Evolutionary conservation across 2,888 invertebrate genomes (phyloP).

Genomic region (Linnaemya tessellans): DNA sequence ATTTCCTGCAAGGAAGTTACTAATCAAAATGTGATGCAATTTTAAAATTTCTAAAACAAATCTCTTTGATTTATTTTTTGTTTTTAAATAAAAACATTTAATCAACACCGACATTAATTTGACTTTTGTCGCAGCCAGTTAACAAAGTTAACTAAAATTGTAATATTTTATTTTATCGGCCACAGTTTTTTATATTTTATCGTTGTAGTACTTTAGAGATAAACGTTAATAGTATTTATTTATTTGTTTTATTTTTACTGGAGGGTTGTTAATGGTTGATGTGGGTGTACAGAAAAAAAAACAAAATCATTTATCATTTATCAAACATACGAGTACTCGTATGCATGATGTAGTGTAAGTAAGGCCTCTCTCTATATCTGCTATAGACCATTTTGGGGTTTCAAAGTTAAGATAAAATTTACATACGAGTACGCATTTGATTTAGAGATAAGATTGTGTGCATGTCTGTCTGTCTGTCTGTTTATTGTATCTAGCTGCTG

Average conservation of each 20-base stretch:
- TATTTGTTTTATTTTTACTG: constrained; percentile 33
- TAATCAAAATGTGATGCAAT: no score
- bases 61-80: no score
- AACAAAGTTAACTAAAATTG: neutral
- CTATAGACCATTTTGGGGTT: constrained; percentile 20
- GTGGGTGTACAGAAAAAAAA: constrained; percentile 14
- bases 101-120: neutral
- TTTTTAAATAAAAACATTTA: neutral
- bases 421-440: constrained; percentile 60
- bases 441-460: constrained; percentile 44
- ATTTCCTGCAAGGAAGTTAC: no score
- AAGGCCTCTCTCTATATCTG: neutral
- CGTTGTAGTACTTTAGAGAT: constrained; percentile 39
- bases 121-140: neutral
- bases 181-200: constrained; percentile 30
- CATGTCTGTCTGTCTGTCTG: neutral
- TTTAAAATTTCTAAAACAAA: no score
- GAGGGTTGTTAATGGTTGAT: constrained; percentile 31
- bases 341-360: no score
- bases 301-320: constrained; percentile 32
- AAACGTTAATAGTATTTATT: constrained; percentile 49
- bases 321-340: neutral
- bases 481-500: neutral
- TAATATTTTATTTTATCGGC: constrained; percentile 8
- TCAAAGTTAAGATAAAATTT: constrained; percentile 48